A percentile compares a stretch with the other conserved stretches of the same genome.
These are phyloP conservation scores for Apteryx mantelli DNA, from an alignment of 2,113 vertebrate species.

Conservation along the genomic window DNA sequence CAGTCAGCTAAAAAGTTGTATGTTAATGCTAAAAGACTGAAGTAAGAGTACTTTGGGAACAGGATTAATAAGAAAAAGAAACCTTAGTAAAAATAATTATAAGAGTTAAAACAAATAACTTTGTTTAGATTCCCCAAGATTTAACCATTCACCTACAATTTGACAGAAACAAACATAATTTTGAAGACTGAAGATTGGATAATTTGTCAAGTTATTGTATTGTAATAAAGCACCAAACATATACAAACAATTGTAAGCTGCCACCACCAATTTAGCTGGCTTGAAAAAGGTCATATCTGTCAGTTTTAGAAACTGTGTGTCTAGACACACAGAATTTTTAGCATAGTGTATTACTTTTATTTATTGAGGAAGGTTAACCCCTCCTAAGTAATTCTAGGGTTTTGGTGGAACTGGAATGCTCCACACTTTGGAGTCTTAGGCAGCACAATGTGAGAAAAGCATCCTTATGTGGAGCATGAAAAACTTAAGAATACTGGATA, in stretches of 20 bases:
- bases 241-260: constrained; percentile 13
- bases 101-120: constrained; percentile 21
- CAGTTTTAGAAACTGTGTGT: constrained; percentile 32
- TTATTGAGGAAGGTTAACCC: constrained; percentile 35
- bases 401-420: background rate
- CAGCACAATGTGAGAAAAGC: background rate
- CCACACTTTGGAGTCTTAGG: background rate
- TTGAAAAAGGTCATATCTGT: constrained; percentile 47
- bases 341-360: background rate
- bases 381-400: background rate
- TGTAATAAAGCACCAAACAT: background rate
- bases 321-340: constrained; percentile 32
- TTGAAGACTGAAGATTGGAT: constrained; percentile 45
- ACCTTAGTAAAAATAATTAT: constrained; percentile 5
- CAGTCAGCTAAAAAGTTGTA: constrained; percentile 72
- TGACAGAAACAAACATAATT: constrained; percentile 15
- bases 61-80: background rate
- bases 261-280: constrained; percentile 15
- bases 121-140: background rate
- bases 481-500: background rate
- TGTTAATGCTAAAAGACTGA: constrained; percentile 62
- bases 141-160: background rate
- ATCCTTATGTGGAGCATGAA: background rate
- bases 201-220: constrained; percentile 28
- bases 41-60: constrained; percentile 46